phyloP scores from a whole-genome alignment of 2,797 vertebrate genomes.

The Danio albolineatus region DNA sequence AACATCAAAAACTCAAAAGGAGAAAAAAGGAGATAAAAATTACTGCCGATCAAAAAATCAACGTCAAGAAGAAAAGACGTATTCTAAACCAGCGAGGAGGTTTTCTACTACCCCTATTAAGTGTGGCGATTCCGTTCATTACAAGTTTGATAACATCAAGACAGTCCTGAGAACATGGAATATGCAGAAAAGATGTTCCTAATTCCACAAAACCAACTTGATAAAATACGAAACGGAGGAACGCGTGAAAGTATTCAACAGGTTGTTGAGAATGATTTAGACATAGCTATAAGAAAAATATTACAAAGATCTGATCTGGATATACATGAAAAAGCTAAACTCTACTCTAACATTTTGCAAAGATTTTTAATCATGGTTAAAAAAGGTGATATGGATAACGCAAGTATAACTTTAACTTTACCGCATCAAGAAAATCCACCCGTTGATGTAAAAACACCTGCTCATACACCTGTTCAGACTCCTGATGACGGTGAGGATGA shows the following conservation, averaged over 20 bases:
- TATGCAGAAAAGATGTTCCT: neutral
- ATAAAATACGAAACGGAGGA: neutral
- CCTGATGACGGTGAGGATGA: too few relatives aligned
- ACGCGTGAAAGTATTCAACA: neutral
- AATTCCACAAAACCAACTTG: neutral
- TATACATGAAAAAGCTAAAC: neutral
- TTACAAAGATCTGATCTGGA: neutral
- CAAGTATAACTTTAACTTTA: neutral
- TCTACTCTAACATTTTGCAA: neutral
- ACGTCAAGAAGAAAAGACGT: neutral
- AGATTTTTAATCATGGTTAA: slow-evolving; percentile 6
- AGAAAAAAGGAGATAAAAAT: too few relatives aligned
- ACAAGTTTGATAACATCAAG: neutral
- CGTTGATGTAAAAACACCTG: neutral
- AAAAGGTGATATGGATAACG: neutral
- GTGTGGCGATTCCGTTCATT: neutral
- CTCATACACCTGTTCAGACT: too few relatives aligned
- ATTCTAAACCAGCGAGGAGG: neutral
- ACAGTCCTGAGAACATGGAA: neutral
- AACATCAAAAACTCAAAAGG: too few relatives aligned
- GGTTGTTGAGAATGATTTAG: neutral
- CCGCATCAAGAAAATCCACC: neutral
- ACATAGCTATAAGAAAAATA: neutral
- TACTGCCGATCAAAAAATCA: neutral
- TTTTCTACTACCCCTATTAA: slow-evolving; percentile 3